Base-by-base conservation (phyloP, 2,888 invertebrate genomes). In the Terebella lapidaria region DNA sequence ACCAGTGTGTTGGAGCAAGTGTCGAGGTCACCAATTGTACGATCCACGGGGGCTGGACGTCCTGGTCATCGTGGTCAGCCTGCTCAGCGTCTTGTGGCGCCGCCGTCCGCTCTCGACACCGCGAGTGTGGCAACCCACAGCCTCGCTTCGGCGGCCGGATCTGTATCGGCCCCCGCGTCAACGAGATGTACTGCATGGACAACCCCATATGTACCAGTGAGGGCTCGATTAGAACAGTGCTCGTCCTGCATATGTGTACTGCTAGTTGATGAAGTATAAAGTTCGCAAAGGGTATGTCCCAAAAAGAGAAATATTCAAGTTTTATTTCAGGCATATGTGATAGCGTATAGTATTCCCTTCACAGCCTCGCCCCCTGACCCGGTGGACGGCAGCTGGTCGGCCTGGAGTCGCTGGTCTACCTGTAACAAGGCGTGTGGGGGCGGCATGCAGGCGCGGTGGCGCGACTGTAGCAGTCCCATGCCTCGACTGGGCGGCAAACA, bases 31-130 rank as follows among this genome's bases (percentile, higher is more conserved):
- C 72, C 10, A 78, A 80, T 59, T 80, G 80, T 63, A 79, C 78
- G 81, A 79, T 73, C 20, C 90, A 93, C 82, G 94, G 94, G 1
- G 90, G 88, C 15, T 94, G 94, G 94, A 92, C 94, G 0, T 85
- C 88, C 1, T 95, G 94, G 94, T 90, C 92, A 0, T 86, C 88
- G 0, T 95, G 94, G 94, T 92, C 94, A 1, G 88, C 89, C 27
- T 95, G 94, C 72, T 88, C 89, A 1, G 84, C 85, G 68, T 87
- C 86, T 1, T 91, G 91, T 75, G 90, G 94, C 30, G 86, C 89
- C 57, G 93, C 92, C 0, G 87, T 91, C 55, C 91, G 91, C 82
- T 88, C 89, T 0, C 84, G 92, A 0, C 84, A 88, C 0, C 85
- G 94, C 1, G 86, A 88, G 0, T 95, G 94, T 77, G 87, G 89